Base-by-base conservation (phyloP, 2,888 invertebrate genomes). In the Gibbula magus region DNA sequence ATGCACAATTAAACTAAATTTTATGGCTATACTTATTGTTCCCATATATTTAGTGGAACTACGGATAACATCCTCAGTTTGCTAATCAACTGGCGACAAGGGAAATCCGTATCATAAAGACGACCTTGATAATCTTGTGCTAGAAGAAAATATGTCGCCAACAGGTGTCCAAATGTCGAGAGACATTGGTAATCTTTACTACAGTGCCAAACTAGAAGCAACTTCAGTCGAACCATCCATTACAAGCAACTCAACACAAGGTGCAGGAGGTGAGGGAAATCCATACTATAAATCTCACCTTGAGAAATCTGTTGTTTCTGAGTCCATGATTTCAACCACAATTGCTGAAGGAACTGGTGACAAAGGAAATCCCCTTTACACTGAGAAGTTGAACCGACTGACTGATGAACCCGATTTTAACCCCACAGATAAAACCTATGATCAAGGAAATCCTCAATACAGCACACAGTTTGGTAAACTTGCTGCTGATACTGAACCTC, bases 91-190 rank as follows among this genome's bases (percentile, higher is more conserved):
- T 18, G 82, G 82, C 4, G 82, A 80, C 74, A 39, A 39, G 5
- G 82, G 80, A 22, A 82, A 82, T 75, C 22, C n/a, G 13, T 52
- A 66, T 35, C 53, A 79, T 54, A 73, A 75, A 16, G 51, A 51
- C 51, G 73, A 77, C 66, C 74, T 81, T 3, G 61, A 81, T 25
- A 8, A 5, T 1, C 39, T 45, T 20, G 25, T 25, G 5, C 16
- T 25, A 3, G 61, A 61, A 25, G 25, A 20, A 10, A 8, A 0
- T 5, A 29, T 61, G 61, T 29, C 61, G 25, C 16, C 29, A 16
- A 13, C 13, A 29, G n/a, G 25, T 18, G 13, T 61, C 29, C 61
- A 61, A 25, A 18, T 16, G 25, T 29, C 61, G 10, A 25, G 61
- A 8, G 29, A 61, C n/a, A 61, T 29, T 25, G 61, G 61, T 16